Conservation (phyloP, 2,113 vertebrate genomes). For the Cygnus atratus region DNA sequence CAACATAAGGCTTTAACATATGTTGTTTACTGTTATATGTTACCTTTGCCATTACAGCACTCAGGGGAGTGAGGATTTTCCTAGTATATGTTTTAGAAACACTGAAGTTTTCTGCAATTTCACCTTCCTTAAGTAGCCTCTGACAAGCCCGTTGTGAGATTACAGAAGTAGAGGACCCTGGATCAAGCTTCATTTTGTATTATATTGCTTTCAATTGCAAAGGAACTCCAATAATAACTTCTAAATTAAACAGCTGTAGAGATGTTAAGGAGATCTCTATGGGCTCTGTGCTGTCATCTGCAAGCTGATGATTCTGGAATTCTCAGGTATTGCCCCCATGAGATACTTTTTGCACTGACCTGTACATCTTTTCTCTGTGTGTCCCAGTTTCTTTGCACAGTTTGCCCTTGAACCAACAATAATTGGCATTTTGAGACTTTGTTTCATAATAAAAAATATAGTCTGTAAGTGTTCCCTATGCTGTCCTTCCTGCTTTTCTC, state of each 20-base stretch:
- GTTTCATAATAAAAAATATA: slow-evolving; percentile 46
- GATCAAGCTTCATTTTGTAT: slow-evolving; percentile 42
- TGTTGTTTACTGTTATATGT: slow-evolving; percentile 60
- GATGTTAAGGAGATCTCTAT: slow-evolving; percentile 54
- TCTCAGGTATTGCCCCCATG: slow-evolving; percentile 63
- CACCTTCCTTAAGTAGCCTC: slow-evolving; percentile 36
- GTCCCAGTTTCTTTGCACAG: slow-evolving; percentile 40
- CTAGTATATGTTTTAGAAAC: slow-evolving; percentile 11
- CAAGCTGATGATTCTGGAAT: slow-evolving; percentile 60
- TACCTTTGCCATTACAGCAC: slow-evolving; percentile 54
- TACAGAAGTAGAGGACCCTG: not conserved
- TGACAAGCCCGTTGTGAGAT: slow-evolving; percentile 19
- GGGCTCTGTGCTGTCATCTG: slow-evolving; percentile 41
- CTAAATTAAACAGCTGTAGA: slow-evolving; percentile 70
- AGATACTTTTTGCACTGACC: slow-evolving; percentile 60
- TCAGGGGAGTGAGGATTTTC: slow-evolving; percentile 28
- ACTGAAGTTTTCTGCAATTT: slow-evolving; percentile 37
- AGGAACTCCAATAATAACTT: slow-evolving; percentile 53
- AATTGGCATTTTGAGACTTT: slow-evolving; percentile 38
- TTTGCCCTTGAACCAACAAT: slow-evolving; percentile 64
- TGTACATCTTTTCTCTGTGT: slow-evolving; percentile 46
- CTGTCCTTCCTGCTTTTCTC: not conserved
- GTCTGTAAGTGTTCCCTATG: not conserved
- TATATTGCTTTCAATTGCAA: slow-evolving; percentile 39
- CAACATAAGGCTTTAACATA: slow-evolving; percentile 65